phyloP scores from a whole-genome alignment of 2,888 invertebrate species.

The Helleia helle region DNA sequence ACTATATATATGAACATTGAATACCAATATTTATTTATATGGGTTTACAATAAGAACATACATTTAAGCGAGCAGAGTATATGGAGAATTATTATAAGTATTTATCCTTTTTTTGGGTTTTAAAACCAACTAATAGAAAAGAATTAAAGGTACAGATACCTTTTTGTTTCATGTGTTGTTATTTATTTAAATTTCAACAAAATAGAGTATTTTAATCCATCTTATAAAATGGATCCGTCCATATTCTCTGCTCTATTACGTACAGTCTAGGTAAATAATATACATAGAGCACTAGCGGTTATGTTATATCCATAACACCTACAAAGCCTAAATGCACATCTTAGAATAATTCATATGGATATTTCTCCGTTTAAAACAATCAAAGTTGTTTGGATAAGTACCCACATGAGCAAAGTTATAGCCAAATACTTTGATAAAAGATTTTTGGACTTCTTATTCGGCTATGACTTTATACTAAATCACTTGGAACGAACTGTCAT shows the following conservation, averaged over 20 bases:
- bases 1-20: background rate
- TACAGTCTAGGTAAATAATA: too few relatives aligned
- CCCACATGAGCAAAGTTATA: background rate
- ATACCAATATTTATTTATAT: slow-evolving; percentile 2
- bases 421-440: too few relatives aligned
- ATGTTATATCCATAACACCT: slow-evolving; percentile 1
- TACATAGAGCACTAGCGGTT: slow-evolving; percentile 7
- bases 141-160: too few relatives aligned
- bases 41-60: slow-evolving; percentile 7
- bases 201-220: too few relatives aligned
- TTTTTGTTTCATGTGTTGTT: too few relatives aligned
- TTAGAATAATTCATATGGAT: background rate
- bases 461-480: slow-evolving; percentile 6
- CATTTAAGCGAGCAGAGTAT: slow-evolving; percentile 7
- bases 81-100: slow-evolving; percentile 1
- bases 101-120: slow-evolving; percentile 7
- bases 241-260: background rate
- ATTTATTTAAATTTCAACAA: too few relatives aligned
- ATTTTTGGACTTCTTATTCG: too few relatives aligned
- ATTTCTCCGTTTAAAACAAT: background rate
- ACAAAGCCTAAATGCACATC: slow-evolving; percentile 1
- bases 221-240: too few relatives aligned
- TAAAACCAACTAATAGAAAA: too few relatives aligned
- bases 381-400: background rate
- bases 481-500: slow-evolving; percentile 9